Conservation (phyloP, 2,888 invertebrate genomes). For the Perizoma flavofasciatum region DNA sequence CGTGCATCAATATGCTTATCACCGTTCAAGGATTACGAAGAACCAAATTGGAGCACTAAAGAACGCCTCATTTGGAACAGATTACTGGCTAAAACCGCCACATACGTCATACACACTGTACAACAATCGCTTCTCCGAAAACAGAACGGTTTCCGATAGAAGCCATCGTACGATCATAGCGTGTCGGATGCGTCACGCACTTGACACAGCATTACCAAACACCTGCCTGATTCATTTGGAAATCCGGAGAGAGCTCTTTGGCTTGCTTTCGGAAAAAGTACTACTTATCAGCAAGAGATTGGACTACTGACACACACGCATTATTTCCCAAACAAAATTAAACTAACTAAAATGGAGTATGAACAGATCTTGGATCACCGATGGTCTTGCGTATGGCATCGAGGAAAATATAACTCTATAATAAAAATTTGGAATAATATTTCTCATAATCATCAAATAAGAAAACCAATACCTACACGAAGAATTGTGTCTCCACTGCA, state of each 20-base stretch:
- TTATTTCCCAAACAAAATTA: no score
- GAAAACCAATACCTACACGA: no score
- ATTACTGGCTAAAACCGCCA: slow-evolving; percentile 29
- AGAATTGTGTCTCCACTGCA: neutral
- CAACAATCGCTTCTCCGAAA: slow-evolving; percentile 37
- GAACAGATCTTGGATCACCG: no score
- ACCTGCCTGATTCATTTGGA: slow-evolving; percentile 34
- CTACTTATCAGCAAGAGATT: slow-evolving; percentile 12
- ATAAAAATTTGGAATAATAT: no score
- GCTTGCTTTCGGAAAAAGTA: slow-evolving; percentile 9
- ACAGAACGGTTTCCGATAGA: slow-evolving; percentile 26
- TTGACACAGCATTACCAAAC: slow-evolving; percentile 27
- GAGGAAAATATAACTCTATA: no score
- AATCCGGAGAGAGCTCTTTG: slow-evolving; percentile 20
- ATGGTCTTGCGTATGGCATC: no score
- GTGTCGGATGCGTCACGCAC: slow-evolving; percentile 38
- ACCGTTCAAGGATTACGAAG: slow-evolving; percentile 12
- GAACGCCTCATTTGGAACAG: slow-evolving; percentile 28
- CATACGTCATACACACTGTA: slow-evolving; percentile 28
- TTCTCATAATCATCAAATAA: no score
- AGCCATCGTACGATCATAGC: slow-evolving; percentile 29
- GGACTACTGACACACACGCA: no score
- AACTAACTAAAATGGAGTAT: no score
- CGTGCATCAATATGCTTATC: no score
- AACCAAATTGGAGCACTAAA: slow-evolving; percentile 29